A percentile compares a stretch with the other conserved stretches of the same genome.
phyloP scores from a whole-genome alignment of 2,888 invertebrate species.

The Pegoplata infirma region DNA sequence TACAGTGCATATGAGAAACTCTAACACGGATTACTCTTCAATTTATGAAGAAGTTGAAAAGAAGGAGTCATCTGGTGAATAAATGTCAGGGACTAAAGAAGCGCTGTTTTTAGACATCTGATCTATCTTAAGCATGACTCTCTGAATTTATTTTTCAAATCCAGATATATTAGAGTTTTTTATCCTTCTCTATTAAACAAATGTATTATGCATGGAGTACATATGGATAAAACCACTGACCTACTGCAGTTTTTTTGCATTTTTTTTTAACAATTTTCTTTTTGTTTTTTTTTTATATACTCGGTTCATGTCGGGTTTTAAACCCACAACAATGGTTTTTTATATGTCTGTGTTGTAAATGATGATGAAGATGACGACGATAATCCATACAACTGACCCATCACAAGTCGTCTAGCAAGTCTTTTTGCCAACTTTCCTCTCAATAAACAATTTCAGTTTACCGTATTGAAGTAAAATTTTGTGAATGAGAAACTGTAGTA shows the following conservation, averaged over 20 bases:
- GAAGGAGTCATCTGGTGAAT: too few relatives aligned
- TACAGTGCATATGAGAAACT: too few relatives aligned
- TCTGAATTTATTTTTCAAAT: too few relatives aligned
- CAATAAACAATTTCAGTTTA: slow-evolving; percentile 17
- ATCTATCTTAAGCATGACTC: too few relatives aligned
- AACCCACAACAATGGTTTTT: slow-evolving; percentile 9
- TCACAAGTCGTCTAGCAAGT: slow-evolving; percentile 13
- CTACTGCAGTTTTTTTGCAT: neutral
- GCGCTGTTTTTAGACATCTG: too few relatives aligned
- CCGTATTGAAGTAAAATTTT: neutral
- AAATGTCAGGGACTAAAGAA: too few relatives aligned
- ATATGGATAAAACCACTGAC: neutral
- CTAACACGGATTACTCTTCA: too few relatives aligned
- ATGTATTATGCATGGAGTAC: neutral
- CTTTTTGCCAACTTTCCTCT: slow-evolving; percentile 12
- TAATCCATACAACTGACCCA: neutral
- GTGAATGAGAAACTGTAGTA: neutral
- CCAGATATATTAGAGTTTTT: too few relatives aligned
- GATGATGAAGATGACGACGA: too few relatives aligned
- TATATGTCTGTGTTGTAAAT: slow-evolving; percentile 1
- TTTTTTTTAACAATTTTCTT: too few relatives aligned
- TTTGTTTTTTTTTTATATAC: neutral
- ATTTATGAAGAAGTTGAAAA: too few relatives aligned
- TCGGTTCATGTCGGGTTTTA: neutral
- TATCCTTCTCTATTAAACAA: too few relatives aligned